Evolutionary conservation across 2,797 vertebrate species (phyloP).

Genomic region (Oreortyx pictus): DNA sequence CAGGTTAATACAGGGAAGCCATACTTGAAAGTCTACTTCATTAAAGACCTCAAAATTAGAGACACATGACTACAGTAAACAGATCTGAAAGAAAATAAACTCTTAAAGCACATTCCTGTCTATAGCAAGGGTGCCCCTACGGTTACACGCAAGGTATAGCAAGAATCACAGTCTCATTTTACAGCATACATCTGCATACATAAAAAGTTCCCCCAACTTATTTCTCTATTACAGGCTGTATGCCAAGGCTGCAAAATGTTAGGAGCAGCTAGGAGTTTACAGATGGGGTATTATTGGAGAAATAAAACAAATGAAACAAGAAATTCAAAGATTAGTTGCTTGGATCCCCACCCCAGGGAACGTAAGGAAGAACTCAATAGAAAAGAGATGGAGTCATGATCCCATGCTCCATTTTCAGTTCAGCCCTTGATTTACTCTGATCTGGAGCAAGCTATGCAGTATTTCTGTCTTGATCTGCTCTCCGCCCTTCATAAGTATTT

Average conservation of each 20-base stretch:
- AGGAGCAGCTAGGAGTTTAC: background rate
- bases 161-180: background rate
- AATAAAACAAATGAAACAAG: background rate
- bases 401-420: background rate
- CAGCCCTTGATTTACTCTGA: background rate
- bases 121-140: background rate
- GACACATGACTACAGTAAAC: background rate
- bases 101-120: background rate
- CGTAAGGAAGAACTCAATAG: background rate
- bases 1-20: background rate
- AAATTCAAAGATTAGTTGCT: background rate
- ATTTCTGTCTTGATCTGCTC: background rate
- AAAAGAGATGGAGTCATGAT: background rate
- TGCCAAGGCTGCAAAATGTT: background rate
- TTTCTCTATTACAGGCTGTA: background rate
- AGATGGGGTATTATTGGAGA: background rate
- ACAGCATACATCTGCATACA: rapidly evolving
- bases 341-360: background rate
- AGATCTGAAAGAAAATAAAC: background rate
- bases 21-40: background rate
- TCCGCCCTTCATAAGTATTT: background rate
- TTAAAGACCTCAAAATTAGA: background rate
- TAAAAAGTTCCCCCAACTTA: background rate
- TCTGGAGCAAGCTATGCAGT: background rate
- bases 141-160: background rate